These are phyloP conservation scores for Conus ventricosus DNA, from an alignment of 1,140 invertebrate genomes.

Conservation along the genomic window DNA sequence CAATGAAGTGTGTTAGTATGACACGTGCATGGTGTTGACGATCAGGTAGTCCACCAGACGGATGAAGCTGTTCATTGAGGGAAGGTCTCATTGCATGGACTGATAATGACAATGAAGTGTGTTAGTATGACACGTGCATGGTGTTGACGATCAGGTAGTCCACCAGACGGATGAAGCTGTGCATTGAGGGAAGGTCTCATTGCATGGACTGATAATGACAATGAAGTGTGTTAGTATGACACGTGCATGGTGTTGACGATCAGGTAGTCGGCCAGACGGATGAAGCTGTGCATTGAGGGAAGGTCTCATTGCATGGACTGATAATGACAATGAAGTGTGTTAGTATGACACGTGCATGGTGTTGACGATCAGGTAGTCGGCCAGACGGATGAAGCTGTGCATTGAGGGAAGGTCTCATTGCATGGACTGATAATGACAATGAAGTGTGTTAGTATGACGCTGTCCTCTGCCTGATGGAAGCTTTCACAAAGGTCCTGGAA, in stretches of 20 bases:
- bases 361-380: conserved; percentile 84
- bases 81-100: not conserved
- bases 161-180: conserved; percentile 84
- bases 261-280: conserved; percentile 85
- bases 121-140: conserved; percentile 80
- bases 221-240: no score
- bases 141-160: conserved; percentile 85
- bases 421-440: not conserved
- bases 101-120: not conserved
- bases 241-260: conserved; percentile 82
- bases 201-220: not conserved
- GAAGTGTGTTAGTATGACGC: not conserved
- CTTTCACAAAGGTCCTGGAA: no score
- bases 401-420: no score
- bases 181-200: not conserved
- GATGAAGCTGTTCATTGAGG: conserved; percentile 80
- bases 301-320: not conserved
- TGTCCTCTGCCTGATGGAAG: no score
- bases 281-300: conserved; percentile 78
- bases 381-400: conserved; percentile 83
- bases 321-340: not conserved
- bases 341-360: conserved; percentile 82
- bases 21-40: conserved; percentile 81
- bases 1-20: not conserved
- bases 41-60: conserved; percentile 85